Evolutionary conservation across 2,113 vertebrate species (phyloP).

Genomic region (Lonchura striata): DNA sequence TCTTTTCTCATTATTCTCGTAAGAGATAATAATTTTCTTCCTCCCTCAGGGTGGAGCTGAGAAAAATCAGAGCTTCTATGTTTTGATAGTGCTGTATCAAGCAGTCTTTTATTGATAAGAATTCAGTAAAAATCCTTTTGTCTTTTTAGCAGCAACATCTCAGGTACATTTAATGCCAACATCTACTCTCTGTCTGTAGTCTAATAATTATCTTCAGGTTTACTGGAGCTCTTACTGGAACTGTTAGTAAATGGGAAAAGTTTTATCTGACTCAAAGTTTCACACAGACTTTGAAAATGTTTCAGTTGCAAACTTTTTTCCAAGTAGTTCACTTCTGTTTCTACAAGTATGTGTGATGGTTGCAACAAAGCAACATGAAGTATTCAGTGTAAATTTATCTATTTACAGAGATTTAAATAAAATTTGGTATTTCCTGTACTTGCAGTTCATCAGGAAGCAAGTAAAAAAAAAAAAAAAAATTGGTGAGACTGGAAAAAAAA

Average conservation of each 20-base stretch:
- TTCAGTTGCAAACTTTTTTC: background rate
- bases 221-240: background rate
- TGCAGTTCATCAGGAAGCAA: background rate
- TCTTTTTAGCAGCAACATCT: background rate
- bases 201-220: background rate
- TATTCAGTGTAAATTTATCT: background rate
- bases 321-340: background rate
- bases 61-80: background rate
- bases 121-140: background rate
- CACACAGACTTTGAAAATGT: background rate
- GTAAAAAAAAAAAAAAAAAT: background rate
- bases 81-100: background rate
- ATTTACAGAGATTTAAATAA: background rate
- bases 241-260: background rate
- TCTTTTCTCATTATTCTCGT: conserved; percentile 26
- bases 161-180: background rate
- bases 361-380: background rate
- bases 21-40: conserved; percentile 15
- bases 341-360: background rate
- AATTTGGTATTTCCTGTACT: background rate
- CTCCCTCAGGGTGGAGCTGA: background rate
- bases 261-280: background rate
- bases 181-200: background rate
- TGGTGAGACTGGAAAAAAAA: background rate
- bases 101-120: background rate